These are phyloP conservation scores for Bungarus multicinctus DNA, from an alignment of 2,113 vertebrate species.

Conservation along the genomic window DNA sequence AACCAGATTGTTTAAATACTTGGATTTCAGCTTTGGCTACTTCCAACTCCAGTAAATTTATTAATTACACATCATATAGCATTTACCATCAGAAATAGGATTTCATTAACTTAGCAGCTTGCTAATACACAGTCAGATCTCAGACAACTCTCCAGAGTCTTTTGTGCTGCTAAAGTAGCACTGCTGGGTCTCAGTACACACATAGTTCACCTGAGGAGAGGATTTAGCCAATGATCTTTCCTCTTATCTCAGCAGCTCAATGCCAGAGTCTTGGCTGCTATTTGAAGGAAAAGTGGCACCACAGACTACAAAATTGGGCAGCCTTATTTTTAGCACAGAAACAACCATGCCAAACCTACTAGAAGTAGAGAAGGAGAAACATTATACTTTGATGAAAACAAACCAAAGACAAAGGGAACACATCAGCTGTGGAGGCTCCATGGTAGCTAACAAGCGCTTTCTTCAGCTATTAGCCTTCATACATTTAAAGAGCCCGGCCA, in stretches of 20 bases:
- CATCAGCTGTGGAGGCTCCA: conserved; percentile 38
- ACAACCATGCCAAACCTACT: conserved; percentile 31
- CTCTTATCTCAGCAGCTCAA: conserved; percentile 4
- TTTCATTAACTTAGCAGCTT: no score
- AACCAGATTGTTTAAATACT: no score
- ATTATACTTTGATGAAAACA: conserved; percentile 64
- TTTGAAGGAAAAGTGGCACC: background rate
- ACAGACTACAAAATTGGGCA: background rate
- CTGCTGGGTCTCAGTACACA: no score
- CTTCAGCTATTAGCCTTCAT: conserved; percentile 11
- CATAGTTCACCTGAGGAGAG: conserved; percentile 27
- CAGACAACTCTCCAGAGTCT: no score
- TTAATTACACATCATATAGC: no score
- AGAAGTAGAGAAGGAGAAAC: conserved; percentile 28
- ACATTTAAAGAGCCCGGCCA: background rate
- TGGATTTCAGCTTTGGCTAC: no score
- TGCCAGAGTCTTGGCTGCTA: background rate
- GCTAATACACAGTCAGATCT: no score
- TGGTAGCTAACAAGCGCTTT: conserved; percentile 20
- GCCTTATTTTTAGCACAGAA: background rate
- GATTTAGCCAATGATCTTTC: conserved; percentile 27
- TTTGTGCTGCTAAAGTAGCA: no score
- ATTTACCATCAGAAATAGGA: no score
- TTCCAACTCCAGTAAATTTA: no score
- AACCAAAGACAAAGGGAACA: conserved; percentile 48